Conservation (phyloP, 1,140 invertebrate genomes). For the Lineus longissimus region DNA sequence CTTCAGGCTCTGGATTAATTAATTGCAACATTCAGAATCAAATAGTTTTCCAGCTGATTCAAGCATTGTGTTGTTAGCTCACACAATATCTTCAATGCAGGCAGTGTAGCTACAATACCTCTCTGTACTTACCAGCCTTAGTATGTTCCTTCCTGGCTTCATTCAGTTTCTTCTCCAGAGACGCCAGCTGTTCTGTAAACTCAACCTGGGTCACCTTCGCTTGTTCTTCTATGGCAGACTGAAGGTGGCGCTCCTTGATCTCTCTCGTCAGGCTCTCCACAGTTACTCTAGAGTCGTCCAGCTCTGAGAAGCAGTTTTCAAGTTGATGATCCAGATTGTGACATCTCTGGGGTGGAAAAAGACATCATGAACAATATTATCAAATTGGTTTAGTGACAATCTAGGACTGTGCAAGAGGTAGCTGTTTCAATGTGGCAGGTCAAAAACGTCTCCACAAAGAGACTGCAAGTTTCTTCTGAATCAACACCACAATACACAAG, state of each 20-base stretch:
- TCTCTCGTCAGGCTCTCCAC: slow-evolving; percentile 28
- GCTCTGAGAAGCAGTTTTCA: slow-evolving; percentile 24
- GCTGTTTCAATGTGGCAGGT: no score
- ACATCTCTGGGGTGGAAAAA: slow-evolving; percentile 25
- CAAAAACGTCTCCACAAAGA: no score
- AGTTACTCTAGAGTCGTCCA: slow-evolving; percentile 26
- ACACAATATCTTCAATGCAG: no score
- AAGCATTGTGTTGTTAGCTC: not conserved
- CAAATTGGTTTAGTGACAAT: no score
- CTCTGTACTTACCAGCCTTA: slow-evolving; percentile 33
- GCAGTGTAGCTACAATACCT: no score
- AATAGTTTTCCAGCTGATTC: no score
- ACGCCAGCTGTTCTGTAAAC: slow-evolving; percentile 31
- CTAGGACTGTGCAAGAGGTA: no score
- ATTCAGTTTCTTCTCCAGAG: slow-evolving; percentile 35
- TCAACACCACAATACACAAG: not conserved
- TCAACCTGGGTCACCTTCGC: slow-evolving; percentile 20
- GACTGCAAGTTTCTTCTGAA: no score
- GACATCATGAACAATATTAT: slow-evolving; percentile 1
- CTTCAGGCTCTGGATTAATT: no score
- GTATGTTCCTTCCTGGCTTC: slow-evolving; percentile 40
- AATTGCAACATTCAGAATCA: no score
- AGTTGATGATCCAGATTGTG: slow-evolving; percentile 18
- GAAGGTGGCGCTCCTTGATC: slow-evolving; percentile 4
- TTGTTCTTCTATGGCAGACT: slow-evolving; percentile 32